A percentile compares a stretch with the other conserved stretches of the same genome.
Conservation (phyloP, 2,888 invertebrate species). For the Pemphredon lugubris region DNA sequence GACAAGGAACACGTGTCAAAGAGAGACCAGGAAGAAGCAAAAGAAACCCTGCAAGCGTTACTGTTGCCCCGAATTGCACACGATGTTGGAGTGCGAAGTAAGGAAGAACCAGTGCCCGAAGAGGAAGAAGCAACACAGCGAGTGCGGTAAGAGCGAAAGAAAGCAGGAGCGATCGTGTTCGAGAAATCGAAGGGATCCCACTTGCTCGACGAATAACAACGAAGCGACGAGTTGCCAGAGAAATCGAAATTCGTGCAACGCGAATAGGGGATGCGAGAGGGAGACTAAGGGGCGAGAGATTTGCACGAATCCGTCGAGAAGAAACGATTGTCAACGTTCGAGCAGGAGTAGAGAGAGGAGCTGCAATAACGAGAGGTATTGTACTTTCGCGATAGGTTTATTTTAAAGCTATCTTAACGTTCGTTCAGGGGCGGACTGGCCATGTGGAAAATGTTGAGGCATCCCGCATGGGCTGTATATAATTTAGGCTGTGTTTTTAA, state of each 20-base stretch:
- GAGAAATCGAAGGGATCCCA: too few species aligned
- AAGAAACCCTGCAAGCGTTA: conserved; percentile 38
- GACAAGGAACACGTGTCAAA: not conserved
- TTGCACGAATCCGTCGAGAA: conserved; percentile 8
- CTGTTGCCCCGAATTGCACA: conserved; percentile 39
- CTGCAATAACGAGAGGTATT: not conserved
- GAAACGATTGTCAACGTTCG: too few species aligned
- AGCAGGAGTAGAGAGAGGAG: not conserved
- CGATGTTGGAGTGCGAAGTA: not conserved
- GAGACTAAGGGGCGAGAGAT: not conserved
- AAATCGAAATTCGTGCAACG: too few species aligned
- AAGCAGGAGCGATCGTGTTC: not conserved
- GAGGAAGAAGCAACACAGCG: not conserved
- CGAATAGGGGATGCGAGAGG: not conserved
- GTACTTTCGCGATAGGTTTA: not conserved
- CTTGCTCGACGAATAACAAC: too few species aligned
- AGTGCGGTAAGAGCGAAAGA: not conserved
- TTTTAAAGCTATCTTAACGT: too few species aligned
- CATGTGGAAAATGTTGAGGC: too few species aligned
- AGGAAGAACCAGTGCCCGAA: not conserved
- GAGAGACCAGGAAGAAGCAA: not conserved
- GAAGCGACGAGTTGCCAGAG: too few species aligned
- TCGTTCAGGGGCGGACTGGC: too few species aligned
- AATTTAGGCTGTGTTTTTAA: too few species aligned
- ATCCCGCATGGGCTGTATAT: too few species aligned